Evolutionary conservation across 2,113 vertebrate genomes (phyloP).

Genomic region (Tachycineta bicolor): DNA sequence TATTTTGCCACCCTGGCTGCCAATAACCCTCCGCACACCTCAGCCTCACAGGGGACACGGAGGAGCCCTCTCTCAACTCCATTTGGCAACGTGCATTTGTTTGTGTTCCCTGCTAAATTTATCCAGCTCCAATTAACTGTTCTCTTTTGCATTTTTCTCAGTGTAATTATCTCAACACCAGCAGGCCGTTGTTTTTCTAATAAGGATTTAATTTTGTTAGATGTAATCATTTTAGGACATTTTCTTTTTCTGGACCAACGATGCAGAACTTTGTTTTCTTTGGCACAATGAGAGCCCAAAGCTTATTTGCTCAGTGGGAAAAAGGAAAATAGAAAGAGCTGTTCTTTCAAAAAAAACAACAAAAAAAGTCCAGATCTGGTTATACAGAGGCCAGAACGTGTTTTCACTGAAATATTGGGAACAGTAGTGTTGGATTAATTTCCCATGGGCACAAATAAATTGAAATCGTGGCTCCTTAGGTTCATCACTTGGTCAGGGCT

Average conservation of each 20-base stretch:
- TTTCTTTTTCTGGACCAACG: background rate
- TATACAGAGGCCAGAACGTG: background rate
- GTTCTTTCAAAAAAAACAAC: background rate
- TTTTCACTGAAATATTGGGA: background rate
- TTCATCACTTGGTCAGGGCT: background rate
- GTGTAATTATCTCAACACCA: slow-evolving; percentile 54
- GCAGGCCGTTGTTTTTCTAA: slow-evolving; percentile 45
- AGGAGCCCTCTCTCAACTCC: background rate
- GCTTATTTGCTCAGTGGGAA: background rate
- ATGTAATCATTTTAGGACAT: slow-evolving; percentile 33
- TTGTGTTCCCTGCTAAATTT: slow-evolving; percentile 58
- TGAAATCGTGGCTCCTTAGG: background rate
- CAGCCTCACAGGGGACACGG: background rate
- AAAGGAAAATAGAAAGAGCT: background rate
- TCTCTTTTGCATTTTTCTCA: slow-evolving; percentile 49
- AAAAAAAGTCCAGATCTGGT: background rate
- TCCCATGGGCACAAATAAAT: background rate
- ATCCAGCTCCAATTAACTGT: slow-evolving; percentile 50
- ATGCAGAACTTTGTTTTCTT: slow-evolving; percentile 28
- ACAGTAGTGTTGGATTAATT: background rate
- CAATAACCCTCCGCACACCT: background rate
- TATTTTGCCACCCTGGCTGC: background rate
- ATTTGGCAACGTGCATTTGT: slow-evolving; percentile 36
- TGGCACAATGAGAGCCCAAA: background rate
- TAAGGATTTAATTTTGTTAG: slow-evolving; percentile 62